These are phyloP conservation scores for Lagenorhynchus albirostris DNA, from an alignment of 2,113 vertebrate genomes.

Conservation along the genomic window DNA sequence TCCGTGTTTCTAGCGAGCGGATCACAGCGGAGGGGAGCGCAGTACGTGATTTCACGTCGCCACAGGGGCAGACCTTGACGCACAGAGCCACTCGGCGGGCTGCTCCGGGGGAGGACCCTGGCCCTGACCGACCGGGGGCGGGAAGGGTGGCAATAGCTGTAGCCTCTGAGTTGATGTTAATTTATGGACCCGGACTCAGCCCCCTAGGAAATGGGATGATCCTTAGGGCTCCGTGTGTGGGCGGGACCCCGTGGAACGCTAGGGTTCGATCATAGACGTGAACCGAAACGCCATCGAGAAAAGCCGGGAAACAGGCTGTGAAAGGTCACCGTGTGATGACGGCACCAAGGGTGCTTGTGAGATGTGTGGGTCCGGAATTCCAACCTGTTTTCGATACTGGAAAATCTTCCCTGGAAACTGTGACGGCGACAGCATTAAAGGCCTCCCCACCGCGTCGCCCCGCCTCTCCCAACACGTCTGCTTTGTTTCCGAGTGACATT, in stretches of 20 bases:
- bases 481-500: not conserved
- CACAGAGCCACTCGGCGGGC: rapidly evolving
- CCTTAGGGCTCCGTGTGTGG: not conserved
- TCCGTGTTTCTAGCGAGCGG: not conserved
- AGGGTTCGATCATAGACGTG: not conserved
- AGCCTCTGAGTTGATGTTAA: not conserved
- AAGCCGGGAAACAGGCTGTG: not conserved
- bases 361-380: not conserved
- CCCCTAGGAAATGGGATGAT: not conserved
- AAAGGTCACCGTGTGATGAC: not conserved
- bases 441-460: not conserved
- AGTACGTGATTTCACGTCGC: rapidly evolving
- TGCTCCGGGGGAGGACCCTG: not conserved
- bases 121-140: not conserved
- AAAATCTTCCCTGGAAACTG: slow-evolving; percentile 49
- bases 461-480: rapidly evolving
- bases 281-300: not conserved
- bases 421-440: slow-evolving; percentile 15
- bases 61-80: rapidly evolving
- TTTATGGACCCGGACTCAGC: not conserved
- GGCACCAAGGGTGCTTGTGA: not conserved
- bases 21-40: rapidly evolving
- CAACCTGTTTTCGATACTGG: slow-evolving; percentile 42
- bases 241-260: not conserved
- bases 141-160: not conserved